A percentile compares a stretch with the other conserved stretches of the same genome.
Conservation (phyloP, 2,888 invertebrate species). For the Junonia oenone region DNA sequence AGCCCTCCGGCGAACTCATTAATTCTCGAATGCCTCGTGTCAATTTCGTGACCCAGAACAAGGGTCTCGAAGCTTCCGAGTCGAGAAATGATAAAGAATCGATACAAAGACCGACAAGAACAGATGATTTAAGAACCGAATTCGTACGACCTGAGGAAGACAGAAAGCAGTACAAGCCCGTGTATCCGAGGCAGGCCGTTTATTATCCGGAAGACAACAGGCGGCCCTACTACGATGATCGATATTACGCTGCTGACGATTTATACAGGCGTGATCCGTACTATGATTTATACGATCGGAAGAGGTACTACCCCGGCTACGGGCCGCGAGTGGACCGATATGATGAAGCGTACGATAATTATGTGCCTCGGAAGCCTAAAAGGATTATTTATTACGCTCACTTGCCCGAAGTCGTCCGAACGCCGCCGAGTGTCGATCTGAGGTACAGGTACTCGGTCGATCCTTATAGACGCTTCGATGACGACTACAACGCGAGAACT, state of each 20-base stretch:
- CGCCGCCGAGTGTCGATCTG: slow-evolving; percentile 78
- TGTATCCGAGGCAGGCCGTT: slow-evolving; percentile 68
- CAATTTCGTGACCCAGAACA: slow-evolving; percentile 83
- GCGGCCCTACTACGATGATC: slow-evolving; percentile 60
- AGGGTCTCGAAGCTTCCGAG: slow-evolving; percentile 69
- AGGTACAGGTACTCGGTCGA: slow-evolving; percentile 73
- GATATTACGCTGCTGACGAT: slow-evolving; percentile 59
- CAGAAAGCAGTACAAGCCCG: slow-evolving; percentile 55
- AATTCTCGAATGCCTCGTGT: slow-evolving; percentile 82
- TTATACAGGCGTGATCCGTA: slow-evolving; percentile 65
- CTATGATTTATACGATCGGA: slow-evolving; percentile 60
- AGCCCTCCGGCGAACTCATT: slow-evolving; percentile 75
- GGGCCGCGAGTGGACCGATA: slow-evolving; percentile 61
- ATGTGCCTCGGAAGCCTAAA: slow-evolving; percentile 70
- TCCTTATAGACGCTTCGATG: slow-evolving; percentile 65
- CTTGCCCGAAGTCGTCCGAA: slow-evolving; percentile 83
- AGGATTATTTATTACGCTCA: slow-evolving; percentile 86
- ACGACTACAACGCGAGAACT: slow-evolving; percentile 57
- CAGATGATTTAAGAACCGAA: slow-evolving; percentile 67
- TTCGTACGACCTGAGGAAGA: slow-evolving; percentile 68
- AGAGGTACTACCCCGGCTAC: slow-evolving; percentile 50
- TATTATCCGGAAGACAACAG: slow-evolving; percentile 71
- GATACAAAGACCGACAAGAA: slow-evolving; percentile 60
- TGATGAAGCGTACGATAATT: slow-evolving; percentile 63
- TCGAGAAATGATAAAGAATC: slow-evolving; percentile 72